These are phyloP conservation scores for Otus sunia DNA, from an alignment of 2,113 vertebrate genomes.

Conservation along the genomic window DNA sequence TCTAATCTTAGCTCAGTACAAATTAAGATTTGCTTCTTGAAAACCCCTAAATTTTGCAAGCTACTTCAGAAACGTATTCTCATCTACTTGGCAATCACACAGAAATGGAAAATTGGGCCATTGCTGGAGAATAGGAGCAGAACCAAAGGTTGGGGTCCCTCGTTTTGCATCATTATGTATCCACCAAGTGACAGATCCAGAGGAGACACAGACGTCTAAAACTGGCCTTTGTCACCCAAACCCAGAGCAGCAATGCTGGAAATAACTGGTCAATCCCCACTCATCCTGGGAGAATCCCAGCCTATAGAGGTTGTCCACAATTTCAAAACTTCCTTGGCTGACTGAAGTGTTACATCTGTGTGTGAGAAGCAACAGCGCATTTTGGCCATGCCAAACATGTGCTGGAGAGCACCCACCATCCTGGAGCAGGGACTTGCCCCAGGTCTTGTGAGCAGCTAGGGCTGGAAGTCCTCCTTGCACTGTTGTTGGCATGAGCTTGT, in stretches of 20 bases:
- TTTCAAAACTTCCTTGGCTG: neutral
- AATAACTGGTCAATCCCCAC: neutral
- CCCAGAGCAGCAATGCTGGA: neutral
- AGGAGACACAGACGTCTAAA: neutral
- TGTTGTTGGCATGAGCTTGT: neutral
- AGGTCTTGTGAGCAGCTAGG: accelerated
- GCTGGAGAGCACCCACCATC: neutral
- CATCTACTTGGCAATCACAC: neutral
- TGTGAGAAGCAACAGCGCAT: neutral
- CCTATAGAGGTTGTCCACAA: neutral
- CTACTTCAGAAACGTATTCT: neutral
- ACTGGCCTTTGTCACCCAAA: neutral
- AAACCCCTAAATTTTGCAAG: neutral
- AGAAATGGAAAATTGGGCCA: neutral
- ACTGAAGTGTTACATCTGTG: neutral
- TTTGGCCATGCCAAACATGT: accelerated
- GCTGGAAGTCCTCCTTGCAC: neutral
- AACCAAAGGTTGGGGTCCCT: neutral
- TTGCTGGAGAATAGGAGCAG: neutral
- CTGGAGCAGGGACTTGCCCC: neutral
- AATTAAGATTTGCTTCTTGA: neutral
- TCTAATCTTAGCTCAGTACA: neutral
- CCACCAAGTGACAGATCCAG: neutral
- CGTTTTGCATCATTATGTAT: neutral
- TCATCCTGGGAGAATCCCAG: neutral